phyloP scores from a whole-genome alignment of 2,113 vertebrate species.

The Paradisaea rubra region DNA sequence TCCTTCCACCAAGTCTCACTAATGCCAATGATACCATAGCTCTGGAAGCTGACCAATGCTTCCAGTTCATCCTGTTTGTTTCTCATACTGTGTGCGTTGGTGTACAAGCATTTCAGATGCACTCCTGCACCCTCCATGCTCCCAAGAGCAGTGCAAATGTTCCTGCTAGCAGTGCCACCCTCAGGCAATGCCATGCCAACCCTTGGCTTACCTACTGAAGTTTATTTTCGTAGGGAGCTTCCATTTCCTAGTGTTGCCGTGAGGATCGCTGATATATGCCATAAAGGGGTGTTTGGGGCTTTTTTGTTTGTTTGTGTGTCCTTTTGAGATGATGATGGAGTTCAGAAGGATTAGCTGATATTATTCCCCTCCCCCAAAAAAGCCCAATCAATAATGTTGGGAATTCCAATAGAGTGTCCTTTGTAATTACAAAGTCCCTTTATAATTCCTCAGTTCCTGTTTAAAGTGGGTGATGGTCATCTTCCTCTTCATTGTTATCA shows the following conservation, averaged over 20 bases:
- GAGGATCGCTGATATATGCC: neutral
- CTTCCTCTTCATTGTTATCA: neutral
- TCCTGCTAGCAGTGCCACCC: neutral
- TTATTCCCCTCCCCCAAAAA: neutral
- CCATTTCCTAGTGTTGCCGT: neutral
- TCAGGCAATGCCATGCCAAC: neutral
- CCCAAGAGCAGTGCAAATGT: neutral
- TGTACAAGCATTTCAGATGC: neutral
- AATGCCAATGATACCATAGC: neutral
- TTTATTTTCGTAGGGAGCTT: neutral
- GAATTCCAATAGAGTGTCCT: neutral
- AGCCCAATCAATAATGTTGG: neutral
- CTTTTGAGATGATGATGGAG: neutral
- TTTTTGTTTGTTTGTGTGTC: neutral
- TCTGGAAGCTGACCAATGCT: neutral
- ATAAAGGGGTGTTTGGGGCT: neutral
- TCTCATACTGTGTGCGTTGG: neutral
- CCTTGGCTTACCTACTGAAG: neutral
- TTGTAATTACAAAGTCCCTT: neutral
- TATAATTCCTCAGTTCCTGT: neutral
- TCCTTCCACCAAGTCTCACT: neutral
- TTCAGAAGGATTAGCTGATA: neutral
- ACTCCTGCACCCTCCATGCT: neutral
- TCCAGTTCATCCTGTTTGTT: neutral
- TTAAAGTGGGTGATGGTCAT: neutral